Percentiles rank a stretch among this genome's conserved stretches.
Evolutionary conservation across 2,888 invertebrate genomes (phyloP).

Genomic region (Agrochola lychnidis): DNA sequence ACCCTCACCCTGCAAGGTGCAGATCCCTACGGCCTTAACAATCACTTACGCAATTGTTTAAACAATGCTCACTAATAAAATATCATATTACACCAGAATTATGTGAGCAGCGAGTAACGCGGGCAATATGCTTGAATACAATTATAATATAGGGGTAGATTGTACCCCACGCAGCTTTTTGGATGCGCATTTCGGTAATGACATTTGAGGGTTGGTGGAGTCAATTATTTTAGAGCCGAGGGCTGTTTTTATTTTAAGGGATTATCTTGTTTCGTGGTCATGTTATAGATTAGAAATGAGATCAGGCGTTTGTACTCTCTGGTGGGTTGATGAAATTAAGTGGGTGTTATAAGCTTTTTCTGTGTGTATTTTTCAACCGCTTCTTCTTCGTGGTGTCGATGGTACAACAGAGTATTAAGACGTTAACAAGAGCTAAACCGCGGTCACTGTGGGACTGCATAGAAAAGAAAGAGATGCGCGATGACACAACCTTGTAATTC

Average conservation of each 20-base stretch:
- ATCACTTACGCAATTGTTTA: constrained; percentile 90
- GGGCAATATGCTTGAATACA: constrained; percentile 76
- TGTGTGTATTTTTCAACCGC: background rate
- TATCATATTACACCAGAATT: constrained; percentile 85
- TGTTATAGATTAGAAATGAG: constrained; percentile 45
- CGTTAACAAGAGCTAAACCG: too few species aligned
- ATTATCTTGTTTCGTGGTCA: constrained; percentile 54
- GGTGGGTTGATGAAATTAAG: constrained; percentile 39
- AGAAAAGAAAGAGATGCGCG: too few species aligned
- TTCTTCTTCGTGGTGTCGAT: background rate
- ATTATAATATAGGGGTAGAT: constrained; percentile 67
- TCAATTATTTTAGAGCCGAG: constrained; percentile 64
- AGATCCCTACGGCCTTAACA: constrained; percentile 78
- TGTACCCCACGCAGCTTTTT: constrained; percentile 63
- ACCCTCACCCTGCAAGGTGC: constrained; percentile 78
- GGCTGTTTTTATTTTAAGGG: constrained; percentile 51
- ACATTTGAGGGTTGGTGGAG: constrained; percentile 65
- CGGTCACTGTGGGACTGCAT: too few species aligned
- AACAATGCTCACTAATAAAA: constrained; percentile 88
- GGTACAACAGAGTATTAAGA: background rate
- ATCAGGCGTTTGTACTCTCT: constrained; percentile 37
- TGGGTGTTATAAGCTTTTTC: constrained; percentile 24
- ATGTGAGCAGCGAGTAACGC: constrained; percentile 82
- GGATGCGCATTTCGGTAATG: constrained; percentile 69
- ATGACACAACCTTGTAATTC: too few species aligned